Base-by-base conservation (phyloP, 2,888 invertebrate genomes). In the Zeuzera pyrina region DNA sequence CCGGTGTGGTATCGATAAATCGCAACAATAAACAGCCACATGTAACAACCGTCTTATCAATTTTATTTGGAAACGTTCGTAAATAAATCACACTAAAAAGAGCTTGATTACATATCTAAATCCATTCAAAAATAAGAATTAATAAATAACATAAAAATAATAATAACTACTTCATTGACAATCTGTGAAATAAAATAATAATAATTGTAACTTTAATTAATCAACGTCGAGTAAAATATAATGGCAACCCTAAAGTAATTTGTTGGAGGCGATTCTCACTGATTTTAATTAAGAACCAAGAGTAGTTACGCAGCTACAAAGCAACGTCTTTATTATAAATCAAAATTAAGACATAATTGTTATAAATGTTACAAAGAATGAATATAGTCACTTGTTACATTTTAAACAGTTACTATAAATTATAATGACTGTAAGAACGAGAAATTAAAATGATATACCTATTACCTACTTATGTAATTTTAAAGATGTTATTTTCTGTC, bases 201-300 rank as follows among this genome's bases (percentile, higher is more conserved):
- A 19, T 19, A 19, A 6, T 19, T 6, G 4, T 4, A 19, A 19
- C 8, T 19, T 19, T 19, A 37, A 34, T 37, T 34, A 34, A 31
- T 37, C 34, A 34, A 34, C 29, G 31, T 35, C 30, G 30, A 21
- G 22, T 26, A 29, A 35, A 31, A 35, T 30, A 38, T 28, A 6
- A 13, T 11, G 12, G 34, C 46, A 52, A 15, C 45, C 41, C 47
- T 39, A 45, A 41, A 52, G 38, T 41, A 53, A 53, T 55, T 53
- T 48, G 46, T 52, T 47, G 21, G 10, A 22, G 38, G 35, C 35
- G 40, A 47, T 57, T 49, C 45, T 48, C 50, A 46, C 43, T 49
- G 47, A 57, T 58, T 65, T 63, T 58, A 68, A 68, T 65, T 61
- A 65, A 54, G 52, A 49, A 52, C 42, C 45, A 46, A 37, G 43